These are phyloP conservation scores for Dromaius novaehollandiae DNA, from an alignment of 2,113 vertebrate genomes.

Conservation along the genomic window DNA sequence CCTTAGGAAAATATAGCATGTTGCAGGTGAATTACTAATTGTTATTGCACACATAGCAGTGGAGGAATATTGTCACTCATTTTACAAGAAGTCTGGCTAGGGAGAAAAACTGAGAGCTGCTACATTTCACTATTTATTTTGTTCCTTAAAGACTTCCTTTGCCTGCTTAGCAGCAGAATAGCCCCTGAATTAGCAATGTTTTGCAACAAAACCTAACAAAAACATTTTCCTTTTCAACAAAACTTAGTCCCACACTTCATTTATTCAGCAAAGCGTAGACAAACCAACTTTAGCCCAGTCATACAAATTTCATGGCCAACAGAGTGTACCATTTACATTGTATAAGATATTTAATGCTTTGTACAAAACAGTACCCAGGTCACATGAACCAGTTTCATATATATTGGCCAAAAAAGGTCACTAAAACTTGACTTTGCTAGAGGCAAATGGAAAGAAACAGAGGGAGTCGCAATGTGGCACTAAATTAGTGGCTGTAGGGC, in stretches of 20 bases:
- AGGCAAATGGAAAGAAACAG: slow-evolving; percentile 10
- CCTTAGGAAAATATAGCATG: background rate
- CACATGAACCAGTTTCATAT: background rate
- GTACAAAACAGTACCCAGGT: background rate
- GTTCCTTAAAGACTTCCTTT: background rate
- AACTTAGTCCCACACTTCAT: background rate
- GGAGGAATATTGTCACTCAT: background rate
- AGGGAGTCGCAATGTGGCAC: slow-evolving; percentile 8
- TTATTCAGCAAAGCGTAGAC: background rate
- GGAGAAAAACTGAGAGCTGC: background rate
- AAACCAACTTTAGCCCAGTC: background rate
- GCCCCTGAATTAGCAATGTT: background rate
- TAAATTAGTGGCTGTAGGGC: slow-evolving; percentile 34
- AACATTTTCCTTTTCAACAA: slow-evolving; percentile 1
- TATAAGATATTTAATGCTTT: background rate
- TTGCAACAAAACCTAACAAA: background rate
- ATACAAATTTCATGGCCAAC: background rate
- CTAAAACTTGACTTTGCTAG: slow-evolving; percentile 34
- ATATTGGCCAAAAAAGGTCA: background rate
- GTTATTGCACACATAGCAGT: background rate
- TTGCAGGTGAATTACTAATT: background rate
- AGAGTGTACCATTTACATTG: background rate
- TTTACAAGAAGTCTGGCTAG: background rate
- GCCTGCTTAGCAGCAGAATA: background rate
- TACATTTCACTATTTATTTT: background rate